A percentile compares a stretch with the other conserved stretches of the same genome.
These are phyloP conservation scores for Caradrina kadenii DNA, from an alignment of 2,888 invertebrate genomes.

Conservation along the genomic window DNA sequence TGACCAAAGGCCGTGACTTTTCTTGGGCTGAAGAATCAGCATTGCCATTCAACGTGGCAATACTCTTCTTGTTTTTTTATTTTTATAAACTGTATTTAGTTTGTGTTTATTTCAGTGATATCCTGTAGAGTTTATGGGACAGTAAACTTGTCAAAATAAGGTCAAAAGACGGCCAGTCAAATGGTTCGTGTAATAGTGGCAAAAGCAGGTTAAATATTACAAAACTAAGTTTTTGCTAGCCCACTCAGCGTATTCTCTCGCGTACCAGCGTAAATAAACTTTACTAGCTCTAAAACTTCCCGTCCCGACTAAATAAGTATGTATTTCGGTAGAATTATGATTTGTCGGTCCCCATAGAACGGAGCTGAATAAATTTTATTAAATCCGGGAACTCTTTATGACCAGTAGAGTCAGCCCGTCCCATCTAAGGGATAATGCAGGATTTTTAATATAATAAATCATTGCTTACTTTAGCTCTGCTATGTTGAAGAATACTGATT, in stretches of 20 bases:
- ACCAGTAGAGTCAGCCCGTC: slow-evolving; percentile 83
- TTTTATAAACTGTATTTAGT: no score
- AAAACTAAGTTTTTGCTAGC: slow-evolving; percentile 49
- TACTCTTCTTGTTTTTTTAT: no score
- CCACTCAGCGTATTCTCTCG: slow-evolving; percentile 72
- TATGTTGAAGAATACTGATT: slow-evolving; percentile 68
- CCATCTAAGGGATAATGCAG: slow-evolving; percentile 77
- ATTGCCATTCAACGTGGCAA: no score
- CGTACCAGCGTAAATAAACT: slow-evolving; percentile 83
- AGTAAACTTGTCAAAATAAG: no score
- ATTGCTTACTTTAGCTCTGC: slow-evolving; percentile 73
- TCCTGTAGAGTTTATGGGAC: no score
- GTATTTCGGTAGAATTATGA: slow-evolving; percentile 87
- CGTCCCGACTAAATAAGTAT: slow-evolving; percentile 87
- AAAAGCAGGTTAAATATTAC: slow-evolving; percentile 38
- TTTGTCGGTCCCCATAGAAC: slow-evolving; percentile 86
- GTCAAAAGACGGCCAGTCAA: background rate
- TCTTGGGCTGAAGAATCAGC: no score
- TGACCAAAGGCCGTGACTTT: no score
- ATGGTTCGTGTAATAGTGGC: background rate
- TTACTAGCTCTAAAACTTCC: slow-evolving; percentile 85
- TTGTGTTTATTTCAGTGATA: no score
- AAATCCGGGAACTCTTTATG: slow-evolving; percentile 88
- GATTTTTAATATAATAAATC: slow-evolving; percentile 85
- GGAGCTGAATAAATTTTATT: slow-evolving; percentile 89